These are phyloP conservation scores for Corythucha ciliata DNA, from an alignment of 2,888 invertebrate genomes.

Conservation along the genomic window DNA sequence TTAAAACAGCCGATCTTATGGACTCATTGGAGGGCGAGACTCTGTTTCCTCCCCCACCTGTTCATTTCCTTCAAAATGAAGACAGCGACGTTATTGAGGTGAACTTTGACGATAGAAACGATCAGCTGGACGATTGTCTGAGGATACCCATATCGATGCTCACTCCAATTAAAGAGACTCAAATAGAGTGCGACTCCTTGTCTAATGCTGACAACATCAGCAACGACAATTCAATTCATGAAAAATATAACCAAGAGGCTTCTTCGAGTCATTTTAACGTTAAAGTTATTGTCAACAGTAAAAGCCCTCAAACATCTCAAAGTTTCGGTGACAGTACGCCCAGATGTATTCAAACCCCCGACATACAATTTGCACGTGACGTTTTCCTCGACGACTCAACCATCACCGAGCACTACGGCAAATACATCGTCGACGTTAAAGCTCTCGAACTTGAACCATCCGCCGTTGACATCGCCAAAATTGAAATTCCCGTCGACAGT, in stretches of 20 bases:
- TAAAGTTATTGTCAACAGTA: conserved; percentile 28
- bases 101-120: conserved; percentile 23
- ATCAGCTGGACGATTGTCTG: conserved; percentile 23
- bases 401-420: conserved; percentile 27
- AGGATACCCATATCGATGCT: conserved; percentile 30
- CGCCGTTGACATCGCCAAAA: conserved; percentile 26
- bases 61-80: conserved; percentile 28
- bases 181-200: conserved; percentile 28
- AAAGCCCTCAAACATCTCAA: conserved; percentile 22
- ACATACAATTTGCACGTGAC: no score
- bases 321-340: conserved; percentile 19
- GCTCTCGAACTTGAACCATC: conserved; percentile 27
- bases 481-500: conserved; percentile 26
- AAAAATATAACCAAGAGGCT: conserved; percentile 16
- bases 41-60: conserved; percentile 31
- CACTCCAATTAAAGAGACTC: conserved; percentile 31
- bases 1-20: conserved; percentile 10
- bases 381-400: conserved; percentile 26
- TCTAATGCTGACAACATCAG: conserved; percentile 25
- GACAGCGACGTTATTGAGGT: conserved; percentile 27
- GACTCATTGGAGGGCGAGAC: conserved; percentile 27
- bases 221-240: conserved; percentile 23
- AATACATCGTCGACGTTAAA: conserved; percentile 29
- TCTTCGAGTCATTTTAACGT: conserved; percentile 29
- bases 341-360: conserved; percentile 10